phyloP scores from a whole-genome alignment of 2,113 vertebrate genomes.

The Lichenostomus cassidix region DNA sequence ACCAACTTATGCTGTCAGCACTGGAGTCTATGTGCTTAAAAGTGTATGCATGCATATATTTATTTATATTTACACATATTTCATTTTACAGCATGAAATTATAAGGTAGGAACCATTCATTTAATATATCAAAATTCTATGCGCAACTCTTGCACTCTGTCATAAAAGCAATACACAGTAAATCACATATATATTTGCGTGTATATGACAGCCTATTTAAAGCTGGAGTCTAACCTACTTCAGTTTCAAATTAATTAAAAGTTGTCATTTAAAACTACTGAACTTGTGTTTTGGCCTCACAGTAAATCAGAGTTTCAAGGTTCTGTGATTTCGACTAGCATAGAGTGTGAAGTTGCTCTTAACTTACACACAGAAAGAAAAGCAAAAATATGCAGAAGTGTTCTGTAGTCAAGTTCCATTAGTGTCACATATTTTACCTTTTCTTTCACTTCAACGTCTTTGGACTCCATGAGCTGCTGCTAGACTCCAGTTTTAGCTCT shows the following conservation, averaged over 20 bases:
- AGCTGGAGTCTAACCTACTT: not conserved
- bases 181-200: not conserved
- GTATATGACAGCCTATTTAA: not conserved
- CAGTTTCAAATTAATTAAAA: conserved; percentile 18
- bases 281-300: not conserved
- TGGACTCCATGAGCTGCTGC: not conserved
- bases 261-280: not conserved
- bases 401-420: not conserved
- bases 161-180: not conserved
- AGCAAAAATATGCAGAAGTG: not conserved
- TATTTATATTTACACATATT: not conserved
- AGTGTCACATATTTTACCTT: not conserved
- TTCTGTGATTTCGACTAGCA: not conserved
- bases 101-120: not conserved
- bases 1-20: not conserved
- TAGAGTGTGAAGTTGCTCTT: not conserved
- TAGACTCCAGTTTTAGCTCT: not conserved
- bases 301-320: not conserved
- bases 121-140: not conserved
- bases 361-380: not conserved
- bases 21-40: not conserved
- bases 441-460: not conserved
- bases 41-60: not conserved
- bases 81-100: not conserved
- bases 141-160: not conserved